A percentile compares a stretch with the other conserved stretches of the same genome.
phyloP scores from a whole-genome alignment of 2,113 vertebrate species.

The Centrocercus urophasianus region DNA sequence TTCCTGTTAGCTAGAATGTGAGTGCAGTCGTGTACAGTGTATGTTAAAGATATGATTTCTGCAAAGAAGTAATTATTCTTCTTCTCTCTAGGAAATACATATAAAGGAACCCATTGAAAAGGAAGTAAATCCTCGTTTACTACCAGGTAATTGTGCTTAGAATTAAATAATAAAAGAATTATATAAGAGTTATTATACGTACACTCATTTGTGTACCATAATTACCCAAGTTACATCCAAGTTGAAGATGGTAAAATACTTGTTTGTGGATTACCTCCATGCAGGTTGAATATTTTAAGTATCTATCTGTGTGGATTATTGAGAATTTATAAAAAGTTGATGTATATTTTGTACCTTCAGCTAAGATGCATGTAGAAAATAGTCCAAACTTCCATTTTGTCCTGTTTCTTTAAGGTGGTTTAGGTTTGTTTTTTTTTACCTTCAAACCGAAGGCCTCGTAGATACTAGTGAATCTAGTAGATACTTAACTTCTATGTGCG shows the following conservation, averaged over 20 bases:
- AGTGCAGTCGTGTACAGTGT: background rate
- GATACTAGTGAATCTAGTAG: background rate
- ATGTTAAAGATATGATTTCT: background rate
- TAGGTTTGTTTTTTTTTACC: background rate
- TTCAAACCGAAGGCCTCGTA: background rate
- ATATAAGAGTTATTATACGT: background rate
- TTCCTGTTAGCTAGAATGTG: background rate
- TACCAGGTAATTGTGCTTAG: slow-evolving; percentile 81
- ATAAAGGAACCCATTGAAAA: slow-evolving; percentile 81
- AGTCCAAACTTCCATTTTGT: background rate
- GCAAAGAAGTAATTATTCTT: slow-evolving; percentile 4
- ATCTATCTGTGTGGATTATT: background rate
- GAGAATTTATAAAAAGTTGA: background rate
- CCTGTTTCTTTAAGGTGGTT: background rate
- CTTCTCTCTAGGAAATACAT: slow-evolving; percentile 83
- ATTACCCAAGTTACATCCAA: background rate
- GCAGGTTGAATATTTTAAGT: background rate
- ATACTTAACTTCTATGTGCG: background rate
- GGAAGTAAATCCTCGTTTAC: slow-evolving; percentile 81
- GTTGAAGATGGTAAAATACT: background rate
- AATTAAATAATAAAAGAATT: background rate
- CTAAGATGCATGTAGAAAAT: background rate
- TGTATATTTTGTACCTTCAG: background rate
- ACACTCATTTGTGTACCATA: background rate
- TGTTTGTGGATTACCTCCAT: background rate